phyloP scores from a whole-genome alignment of 2,888 invertebrate species.

The Agonopterix heracliana region DNA sequence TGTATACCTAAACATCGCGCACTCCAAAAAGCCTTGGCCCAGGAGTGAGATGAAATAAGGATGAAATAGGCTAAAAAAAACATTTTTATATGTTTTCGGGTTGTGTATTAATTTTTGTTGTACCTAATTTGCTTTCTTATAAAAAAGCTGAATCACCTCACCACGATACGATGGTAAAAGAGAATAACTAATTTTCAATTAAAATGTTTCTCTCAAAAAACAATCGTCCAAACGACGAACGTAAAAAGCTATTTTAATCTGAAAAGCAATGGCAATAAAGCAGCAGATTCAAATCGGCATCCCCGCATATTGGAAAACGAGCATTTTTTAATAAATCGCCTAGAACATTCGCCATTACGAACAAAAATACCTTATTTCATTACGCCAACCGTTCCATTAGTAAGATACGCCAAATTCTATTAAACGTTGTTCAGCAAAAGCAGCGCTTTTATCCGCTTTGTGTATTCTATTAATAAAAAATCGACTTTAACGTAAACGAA shows the following conservation, averaged over 20 bases:
- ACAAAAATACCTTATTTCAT: slow-evolving; percentile 69
- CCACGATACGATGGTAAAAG: no score
- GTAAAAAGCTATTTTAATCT: slow-evolving; percentile 4
- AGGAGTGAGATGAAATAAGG: no score
- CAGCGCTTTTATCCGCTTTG: slow-evolving; percentile 33
- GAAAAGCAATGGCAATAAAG: slow-evolving; percentile 16
- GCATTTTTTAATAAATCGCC: slow-evolving; percentile 60
- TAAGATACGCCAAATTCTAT: slow-evolving; percentile 51
- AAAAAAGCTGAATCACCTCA: not conserved
- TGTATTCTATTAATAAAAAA: slow-evolving; percentile 1
- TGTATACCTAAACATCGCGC: no score
- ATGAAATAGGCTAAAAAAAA: no score
- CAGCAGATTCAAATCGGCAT: slow-evolving; percentile 23
- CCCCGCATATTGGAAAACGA: slow-evolving; percentile 57
- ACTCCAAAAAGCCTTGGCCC: no score
- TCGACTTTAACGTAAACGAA: slow-evolving; percentile 3
- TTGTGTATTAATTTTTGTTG: no score
- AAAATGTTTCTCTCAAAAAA: no score
- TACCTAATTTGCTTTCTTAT: no score
- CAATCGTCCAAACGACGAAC: no score
- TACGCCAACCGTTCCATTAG: slow-evolving; percentile 66
- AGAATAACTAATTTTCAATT: no score
- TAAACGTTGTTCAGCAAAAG: slow-evolving; percentile 11
- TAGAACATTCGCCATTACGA: slow-evolving; percentile 49
- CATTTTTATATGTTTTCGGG: no score